Percentiles rank a stretch among this genome's conserved stretches.
phyloP scores from a whole-genome alignment of 2,888 invertebrate species.

The Oscheius myriophilus region DNA sequence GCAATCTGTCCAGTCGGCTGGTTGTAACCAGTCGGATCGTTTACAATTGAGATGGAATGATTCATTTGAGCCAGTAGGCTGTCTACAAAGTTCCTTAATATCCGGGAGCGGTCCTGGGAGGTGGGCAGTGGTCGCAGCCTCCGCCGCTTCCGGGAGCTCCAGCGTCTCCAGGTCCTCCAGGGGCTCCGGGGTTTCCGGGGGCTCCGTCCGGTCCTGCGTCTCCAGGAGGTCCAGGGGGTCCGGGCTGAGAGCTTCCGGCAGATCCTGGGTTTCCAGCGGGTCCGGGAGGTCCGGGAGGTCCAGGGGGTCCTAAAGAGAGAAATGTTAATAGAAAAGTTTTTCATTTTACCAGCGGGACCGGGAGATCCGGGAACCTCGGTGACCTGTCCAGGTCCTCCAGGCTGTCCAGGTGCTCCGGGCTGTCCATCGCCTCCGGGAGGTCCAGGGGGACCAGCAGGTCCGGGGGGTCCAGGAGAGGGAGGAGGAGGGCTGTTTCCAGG shows the following conservation, averaged over 20 bases:
- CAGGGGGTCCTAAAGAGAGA: conserved; percentile 50
- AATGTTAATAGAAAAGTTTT: not conserved
- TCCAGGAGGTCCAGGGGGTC: conserved; percentile 57
- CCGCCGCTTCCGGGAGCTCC: conserved; percentile 37
- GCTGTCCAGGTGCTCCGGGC: conserved; percentile 52
- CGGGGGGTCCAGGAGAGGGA: conserved; percentile 56
- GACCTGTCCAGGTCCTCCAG: conserved; percentile 57
- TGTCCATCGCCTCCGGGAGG: conserved; percentile 51
- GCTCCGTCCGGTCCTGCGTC: conserved; percentile 57
- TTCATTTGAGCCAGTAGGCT: conserved; percentile 16
- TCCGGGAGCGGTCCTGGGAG: conserved; percentile 63
- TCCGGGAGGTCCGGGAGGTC: conserved; percentile 58
- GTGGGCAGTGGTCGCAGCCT: conserved; percentile 62
- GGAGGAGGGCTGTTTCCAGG: conserved; percentile 72
- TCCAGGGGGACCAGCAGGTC: conserved; percentile 57
- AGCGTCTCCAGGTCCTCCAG: conserved; percentile 44
- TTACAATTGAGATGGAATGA: conserved; percentile 9
- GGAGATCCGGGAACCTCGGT: conserved; percentile 51
- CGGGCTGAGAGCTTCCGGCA: conserved; percentile 43
- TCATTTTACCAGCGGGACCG: conserved; percentile 37
- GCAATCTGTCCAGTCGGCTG: no score
- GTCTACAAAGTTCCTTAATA: conserved; percentile 42
- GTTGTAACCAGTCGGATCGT: no score
- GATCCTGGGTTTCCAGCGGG: conserved; percentile 55
- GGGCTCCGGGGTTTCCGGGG: conserved; percentile 54